Evolutionary conservation across 2,888 invertebrate species (phyloP).

Genomic region (Lagria hirta): DNA sequence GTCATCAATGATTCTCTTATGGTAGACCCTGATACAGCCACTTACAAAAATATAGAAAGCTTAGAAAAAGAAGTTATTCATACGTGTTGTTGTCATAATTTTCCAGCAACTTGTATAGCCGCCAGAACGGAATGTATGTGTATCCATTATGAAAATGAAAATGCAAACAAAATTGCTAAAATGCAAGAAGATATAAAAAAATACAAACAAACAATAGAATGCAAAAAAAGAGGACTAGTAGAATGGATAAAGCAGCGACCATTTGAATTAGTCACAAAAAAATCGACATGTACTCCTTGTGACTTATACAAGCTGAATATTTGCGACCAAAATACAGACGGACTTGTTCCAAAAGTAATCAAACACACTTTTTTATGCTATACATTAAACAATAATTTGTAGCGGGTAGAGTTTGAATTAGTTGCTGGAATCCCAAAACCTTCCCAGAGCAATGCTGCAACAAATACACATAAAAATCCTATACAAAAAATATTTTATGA

Average conservation of each 20-base stretch:
- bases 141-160: too few relatives aligned
- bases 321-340: conserved; percentile 21
- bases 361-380: too few relatives aligned
- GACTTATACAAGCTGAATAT: conserved; percentile 28
- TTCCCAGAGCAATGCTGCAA: conserved; percentile 34
- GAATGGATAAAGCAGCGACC: conserved; percentile 13
- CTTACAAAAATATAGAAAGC: too few relatives aligned
- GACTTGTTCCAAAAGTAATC: conserved; percentile 27
- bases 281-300: conserved; percentile 3
- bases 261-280: conserved; percentile 6
- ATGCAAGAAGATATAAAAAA: too few relatives aligned
- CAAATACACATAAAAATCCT: conserved; percentile 33
- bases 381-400: too few relatives aligned
- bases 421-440: conserved; percentile 45
- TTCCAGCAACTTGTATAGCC: too few relatives aligned
- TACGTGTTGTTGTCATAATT: too few relatives aligned
- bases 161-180: too few relatives aligned
- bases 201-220: conserved; percentile 1
- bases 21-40: too few relatives aligned
- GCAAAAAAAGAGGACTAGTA: conserved; percentile 7
- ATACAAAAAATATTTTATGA: not conserved
- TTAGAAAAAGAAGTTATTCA: too few relatives aligned
- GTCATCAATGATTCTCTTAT: too few relatives aligned
- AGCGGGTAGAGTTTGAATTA: conserved; percentile 51
- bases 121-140: too few relatives aligned